A percentile compares a stretch with the other conserved stretches of the same genome.
These are phyloP conservation scores for Pandemis corylana DNA, from an alignment of 2,888 invertebrate genomes.

Conservation along the genomic window DNA sequence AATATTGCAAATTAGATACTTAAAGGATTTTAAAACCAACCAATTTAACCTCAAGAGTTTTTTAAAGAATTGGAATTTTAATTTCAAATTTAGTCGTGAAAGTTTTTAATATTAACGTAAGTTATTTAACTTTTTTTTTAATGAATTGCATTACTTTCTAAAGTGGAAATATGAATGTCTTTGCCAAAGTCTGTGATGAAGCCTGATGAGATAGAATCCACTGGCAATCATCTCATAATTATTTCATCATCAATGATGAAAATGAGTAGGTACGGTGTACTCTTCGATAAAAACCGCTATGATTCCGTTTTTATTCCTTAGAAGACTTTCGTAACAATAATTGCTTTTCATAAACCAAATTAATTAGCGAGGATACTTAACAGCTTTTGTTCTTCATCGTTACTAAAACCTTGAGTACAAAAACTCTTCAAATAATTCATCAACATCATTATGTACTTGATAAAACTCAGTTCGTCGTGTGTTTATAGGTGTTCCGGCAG, in stretches of 20 bases:
- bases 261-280: too few relatives aligned
- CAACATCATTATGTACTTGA: constrained; percentile 6
- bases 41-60: constrained; percentile 15
- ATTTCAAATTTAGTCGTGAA: background rate
- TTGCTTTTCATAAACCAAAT: background rate
- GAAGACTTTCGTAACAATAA: background rate
- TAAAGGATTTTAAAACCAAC: constrained; percentile 63
- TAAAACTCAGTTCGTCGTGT: background rate
- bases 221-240: background rate
- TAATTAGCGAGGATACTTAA: constrained; percentile 9
- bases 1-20: constrained; percentile 76
- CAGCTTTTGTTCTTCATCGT: constrained; percentile 8
- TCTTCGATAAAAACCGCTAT: background rate
- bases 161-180: too few relatives aligned
- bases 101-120: background rate
- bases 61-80: background rate
- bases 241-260: background rate
- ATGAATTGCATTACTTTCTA: too few relatives aligned
- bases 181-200: background rate
- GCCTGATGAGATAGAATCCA: background rate
- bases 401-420: constrained; percentile 11
- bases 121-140: too few relatives aligned
- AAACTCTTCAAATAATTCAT: constrained; percentile 13
- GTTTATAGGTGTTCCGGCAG: background rate
- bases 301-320: background rate